Conservation (phyloP, 1,140 invertebrate genomes). For the Drosophila lowei region DNA sequence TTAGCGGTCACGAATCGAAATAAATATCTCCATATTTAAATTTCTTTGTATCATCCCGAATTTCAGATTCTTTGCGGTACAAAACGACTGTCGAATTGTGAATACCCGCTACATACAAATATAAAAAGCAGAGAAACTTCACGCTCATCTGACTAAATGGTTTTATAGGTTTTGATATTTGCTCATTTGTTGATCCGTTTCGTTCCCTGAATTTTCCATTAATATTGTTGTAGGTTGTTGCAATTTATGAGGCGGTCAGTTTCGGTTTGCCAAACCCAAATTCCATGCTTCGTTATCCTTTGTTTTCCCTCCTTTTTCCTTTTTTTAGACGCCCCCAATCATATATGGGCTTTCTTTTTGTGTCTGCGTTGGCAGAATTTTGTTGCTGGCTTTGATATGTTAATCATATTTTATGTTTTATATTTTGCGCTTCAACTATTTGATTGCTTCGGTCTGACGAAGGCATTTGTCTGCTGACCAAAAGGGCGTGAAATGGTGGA, state of each 20-base stretch:
- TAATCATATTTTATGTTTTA: constrained; percentile 76
- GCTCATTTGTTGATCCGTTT: constrained; percentile 67
- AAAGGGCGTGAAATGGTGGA: constrained; percentile 47
- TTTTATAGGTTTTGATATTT: constrained; percentile 77
- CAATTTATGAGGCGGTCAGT: constrained; percentile 77
- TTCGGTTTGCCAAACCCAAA: constrained; percentile 39
- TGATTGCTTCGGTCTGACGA: constrained; percentile 49
- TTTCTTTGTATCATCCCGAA: no score
- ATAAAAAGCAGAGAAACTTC: constrained; percentile 51
- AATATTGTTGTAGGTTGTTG: constrained; percentile 42
- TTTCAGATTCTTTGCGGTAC: no score
- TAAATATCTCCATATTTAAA: no score
- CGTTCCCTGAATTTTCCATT: constrained; percentile 56
- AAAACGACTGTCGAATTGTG: no score
- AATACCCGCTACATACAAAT: not conserved
- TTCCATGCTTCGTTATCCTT: constrained; percentile 62
- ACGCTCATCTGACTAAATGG: constrained; percentile 78
- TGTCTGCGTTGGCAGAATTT: constrained; percentile 39
- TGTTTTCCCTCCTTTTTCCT: constrained; percentile 1
- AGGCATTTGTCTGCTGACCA: constrained; percentile 58
- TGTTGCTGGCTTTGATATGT: constrained; percentile 59
- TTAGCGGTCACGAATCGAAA: no score
- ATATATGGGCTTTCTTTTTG: constrained; percentile 15
- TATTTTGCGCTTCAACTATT: constrained; percentile 72
- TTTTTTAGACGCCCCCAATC: constrained; percentile 21